phyloP scores from a whole-genome alignment of 2,113 vertebrate species.

The Solenodon paradoxus region DNA sequence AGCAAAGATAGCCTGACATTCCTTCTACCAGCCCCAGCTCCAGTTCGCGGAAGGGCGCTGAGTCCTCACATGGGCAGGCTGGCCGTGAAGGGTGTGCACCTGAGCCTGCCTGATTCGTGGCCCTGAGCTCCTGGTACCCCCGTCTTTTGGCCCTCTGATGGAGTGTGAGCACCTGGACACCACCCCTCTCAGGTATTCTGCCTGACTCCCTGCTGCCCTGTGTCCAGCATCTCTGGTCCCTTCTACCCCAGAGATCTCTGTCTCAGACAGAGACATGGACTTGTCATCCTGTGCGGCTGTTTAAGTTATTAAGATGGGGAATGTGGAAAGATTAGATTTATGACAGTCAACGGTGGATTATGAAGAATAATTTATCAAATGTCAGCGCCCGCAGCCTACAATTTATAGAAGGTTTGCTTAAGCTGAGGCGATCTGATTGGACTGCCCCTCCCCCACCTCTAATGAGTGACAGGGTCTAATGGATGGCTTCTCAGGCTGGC shows the following conservation, averaged over 20 bases:
- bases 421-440: conserved; percentile 83
- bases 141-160: neutral
- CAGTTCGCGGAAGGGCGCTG: neutral
- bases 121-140: neutral
- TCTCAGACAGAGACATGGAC: conserved; percentile 68
- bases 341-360: conserved; percentile 83
- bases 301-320: conserved; percentile 85
- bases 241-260: conserved; percentile 57
- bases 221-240: neutral
- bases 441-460: conserved; percentile 68
- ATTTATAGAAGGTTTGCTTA: conserved; percentile 82
- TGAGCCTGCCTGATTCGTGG: neutral
- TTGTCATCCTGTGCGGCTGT: conserved; percentile 64
- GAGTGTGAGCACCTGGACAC: no score
- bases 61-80: neutral
- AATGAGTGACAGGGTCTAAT: conserved; percentile 83
- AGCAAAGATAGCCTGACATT: neutral
- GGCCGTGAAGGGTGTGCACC: neutral
- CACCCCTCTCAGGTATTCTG: accelerated
- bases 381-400: conserved; percentile 82
- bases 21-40: neutral
- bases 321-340: conserved; percentile 86
- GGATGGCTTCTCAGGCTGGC: conserved; percentile 81
- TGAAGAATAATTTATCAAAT: conserved; percentile 89
- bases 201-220: neutral